Conservation (phyloP, 1,140 invertebrate genomes). For the Drosophila grimshawi region DNA sequence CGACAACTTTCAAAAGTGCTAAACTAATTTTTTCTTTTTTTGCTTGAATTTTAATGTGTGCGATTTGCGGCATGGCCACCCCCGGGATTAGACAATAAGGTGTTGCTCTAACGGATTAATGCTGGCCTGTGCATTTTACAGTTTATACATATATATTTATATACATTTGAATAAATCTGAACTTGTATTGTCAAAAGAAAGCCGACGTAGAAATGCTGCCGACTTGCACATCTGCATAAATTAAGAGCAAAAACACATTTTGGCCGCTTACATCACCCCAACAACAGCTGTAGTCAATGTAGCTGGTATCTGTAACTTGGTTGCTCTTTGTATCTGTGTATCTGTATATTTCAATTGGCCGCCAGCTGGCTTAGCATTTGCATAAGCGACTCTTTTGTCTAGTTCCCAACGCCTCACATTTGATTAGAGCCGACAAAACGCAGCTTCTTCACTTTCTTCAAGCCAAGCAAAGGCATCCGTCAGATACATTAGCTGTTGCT, state of each 20-base stretch:
- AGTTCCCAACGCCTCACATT: slow-evolving; percentile 47
- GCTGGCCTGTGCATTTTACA: slow-evolving; percentile 27
- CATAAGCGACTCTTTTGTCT: slow-evolving; percentile 75
- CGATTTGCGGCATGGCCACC: slow-evolving; percentile 41
- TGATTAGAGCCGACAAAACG: slow-evolving; percentile 28
- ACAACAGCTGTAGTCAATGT: slow-evolving; percentile 57
- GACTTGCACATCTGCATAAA: slow-evolving; percentile 67
- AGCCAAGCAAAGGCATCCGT: slow-evolving; percentile 2
- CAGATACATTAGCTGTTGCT: slow-evolving; percentile 20
- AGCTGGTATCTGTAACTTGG: slow-evolving; percentile 3
- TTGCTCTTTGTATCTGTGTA: slow-evolving; percentile 25
- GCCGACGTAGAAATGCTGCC: slow-evolving; percentile 70
- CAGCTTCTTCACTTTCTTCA: slow-evolving; percentile 73
- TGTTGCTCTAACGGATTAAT: slow-evolving; percentile 48
- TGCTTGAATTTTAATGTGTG: slow-evolving; percentile 15
- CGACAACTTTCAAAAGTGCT: slow-evolving; percentile 78
- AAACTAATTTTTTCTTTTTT: slow-evolving; percentile 69
- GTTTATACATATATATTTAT: slow-evolving; percentile 21
- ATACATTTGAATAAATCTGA: slow-evolving; percentile 11
- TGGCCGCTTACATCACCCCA: slow-evolving; percentile 66
- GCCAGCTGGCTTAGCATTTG: slow-evolving; percentile 56
- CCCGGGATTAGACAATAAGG: slow-evolving; percentile 38
- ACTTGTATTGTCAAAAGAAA: slow-evolving; percentile 66
- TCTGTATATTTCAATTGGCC: slow-evolving; percentile 35
- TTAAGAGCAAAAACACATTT: slow-evolving; percentile 63